Conservation (phyloP, 2,888 invertebrate genomes). For the Sphaeridia pumilis region DNA sequence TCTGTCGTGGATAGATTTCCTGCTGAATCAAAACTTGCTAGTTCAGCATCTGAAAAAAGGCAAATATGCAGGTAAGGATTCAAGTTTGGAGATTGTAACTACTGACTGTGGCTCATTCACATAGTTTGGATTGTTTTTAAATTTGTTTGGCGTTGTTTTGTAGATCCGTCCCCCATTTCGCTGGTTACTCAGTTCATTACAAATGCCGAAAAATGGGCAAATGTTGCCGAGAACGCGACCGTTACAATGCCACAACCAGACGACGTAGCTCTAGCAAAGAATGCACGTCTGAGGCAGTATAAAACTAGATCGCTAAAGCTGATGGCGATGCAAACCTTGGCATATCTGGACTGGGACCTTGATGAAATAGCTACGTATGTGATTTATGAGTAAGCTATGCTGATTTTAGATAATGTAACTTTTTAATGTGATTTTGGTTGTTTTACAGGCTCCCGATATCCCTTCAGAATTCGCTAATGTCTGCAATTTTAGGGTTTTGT, state of each 20-base stretch:
- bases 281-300: constrained; percentile 21
- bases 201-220: constrained; percentile 8
- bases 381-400: too few relatives aligned
- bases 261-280: constrained; percentile 15
- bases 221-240: neutral
- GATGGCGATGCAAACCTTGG: constrained; percentile 71
- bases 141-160: too few relatives aligned
- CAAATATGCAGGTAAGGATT: neutral
- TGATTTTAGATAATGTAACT: neutral
- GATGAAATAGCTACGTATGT: constrained; percentile 45
- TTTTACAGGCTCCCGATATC: constrained; percentile 60
- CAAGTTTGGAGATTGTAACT: neutral
- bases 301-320: constrained; percentile 53
- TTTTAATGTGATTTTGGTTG: too few relatives aligned
- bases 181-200: constrained; percentile 3
- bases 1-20: constrained; percentile 6
- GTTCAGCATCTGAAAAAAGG: constrained; percentile 4
- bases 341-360: constrained; percentile 76
- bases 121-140: neutral
- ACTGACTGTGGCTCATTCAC: too few relatives aligned
- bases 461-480: constrained; percentile 66
- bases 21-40: constrained; percentile 3
- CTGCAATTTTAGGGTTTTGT: constrained; percentile 62
- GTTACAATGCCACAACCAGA: neutral
- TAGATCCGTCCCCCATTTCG: constrained; percentile 7